Base-by-base conservation (phyloP, 2,113 vertebrate species). In the Datnioides undecimradiatus region DNA sequence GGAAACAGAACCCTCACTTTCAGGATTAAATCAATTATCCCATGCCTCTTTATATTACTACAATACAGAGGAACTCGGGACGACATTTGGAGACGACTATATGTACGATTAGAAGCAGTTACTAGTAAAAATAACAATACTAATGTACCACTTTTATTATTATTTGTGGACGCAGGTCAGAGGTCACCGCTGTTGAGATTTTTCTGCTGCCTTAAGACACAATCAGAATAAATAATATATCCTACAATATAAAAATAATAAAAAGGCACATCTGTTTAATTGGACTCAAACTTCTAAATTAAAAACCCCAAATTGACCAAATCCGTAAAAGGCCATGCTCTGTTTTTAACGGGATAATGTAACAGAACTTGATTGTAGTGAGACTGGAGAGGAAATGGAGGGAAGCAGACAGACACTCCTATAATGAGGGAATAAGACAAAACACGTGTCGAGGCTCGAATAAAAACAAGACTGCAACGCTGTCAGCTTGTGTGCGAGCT, bases 1-100 rank as follows among this genome's bases (percentile, higher is more conserved):
- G 60, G 52, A 60, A 79, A 74, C 76, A 76, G 72, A 79, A 63
- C 41, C 67, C 79, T 67, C 78, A 69, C 87, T 71, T 73, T 78
- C 67, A 69, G 58, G 52, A 80, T 80, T 80, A 83, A 67, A 87
- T 51, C n/a, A 41, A 85, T 76, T 41, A 68, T 33, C 6, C 64
- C 34, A 41, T 34, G 36, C 25, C 40, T 60, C 55, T 55, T 74
- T 78, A 23, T 67, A 46, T 51, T 12, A 63, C 43, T 48, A 17
- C 6, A 33, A 43, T 38, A 12, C 46, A 31, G 10, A 2, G 8
- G 36, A 43, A 48, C 6, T 5, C 29, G 1, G 43, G 34, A 6
- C 11, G 13, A 10, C 33, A 43, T 45, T 75, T 46, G 16, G 34
- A 16, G 8, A 46, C 21, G 12, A 13, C 4, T 23, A 4, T 17